phyloP scores from a whole-genome alignment of 2,113 vertebrate species.

The Mastomys coucha region DNA sequence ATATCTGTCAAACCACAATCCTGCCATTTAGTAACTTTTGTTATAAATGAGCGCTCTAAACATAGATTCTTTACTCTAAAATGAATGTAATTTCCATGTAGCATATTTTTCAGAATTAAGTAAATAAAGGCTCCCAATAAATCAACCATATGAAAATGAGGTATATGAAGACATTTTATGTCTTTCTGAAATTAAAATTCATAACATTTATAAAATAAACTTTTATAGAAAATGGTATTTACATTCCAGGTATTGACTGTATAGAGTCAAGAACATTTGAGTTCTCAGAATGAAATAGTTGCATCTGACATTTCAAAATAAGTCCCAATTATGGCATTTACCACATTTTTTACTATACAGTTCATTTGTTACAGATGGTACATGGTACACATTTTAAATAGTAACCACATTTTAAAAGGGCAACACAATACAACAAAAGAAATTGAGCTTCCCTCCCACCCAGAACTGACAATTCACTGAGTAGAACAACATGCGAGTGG shows the following conservation, averaged over 20 bases:
- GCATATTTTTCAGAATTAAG: background rate
- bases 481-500: background rate
- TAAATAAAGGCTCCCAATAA: background rate
- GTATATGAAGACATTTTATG: background rate
- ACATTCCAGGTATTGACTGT: background rate
- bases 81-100: background rate
- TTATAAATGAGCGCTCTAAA: background rate
- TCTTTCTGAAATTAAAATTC: background rate
- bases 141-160: background rate
- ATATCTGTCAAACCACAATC: background rate
- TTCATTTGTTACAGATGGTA: constrained; percentile 61
- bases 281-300: constrained; percentile 29
- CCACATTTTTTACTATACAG: constrained; percentile 36
- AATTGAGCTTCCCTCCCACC: background rate
- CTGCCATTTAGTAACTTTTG: background rate
- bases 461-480: background rate
- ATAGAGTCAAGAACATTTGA: constrained; percentile 21
- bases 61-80: background rate
- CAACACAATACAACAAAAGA: background rate
- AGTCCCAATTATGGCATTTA: constrained; percentile 38
- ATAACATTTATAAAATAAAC: background rate
- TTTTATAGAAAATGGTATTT: background rate
- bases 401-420: constrained; percentile 28
- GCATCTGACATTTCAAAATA: constrained; percentile 32
- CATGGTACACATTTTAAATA: constrained; percentile 34